Conservation (phyloP, 2,797 vertebrate genomes). For the Chelidonichthys spinosus region DNA sequence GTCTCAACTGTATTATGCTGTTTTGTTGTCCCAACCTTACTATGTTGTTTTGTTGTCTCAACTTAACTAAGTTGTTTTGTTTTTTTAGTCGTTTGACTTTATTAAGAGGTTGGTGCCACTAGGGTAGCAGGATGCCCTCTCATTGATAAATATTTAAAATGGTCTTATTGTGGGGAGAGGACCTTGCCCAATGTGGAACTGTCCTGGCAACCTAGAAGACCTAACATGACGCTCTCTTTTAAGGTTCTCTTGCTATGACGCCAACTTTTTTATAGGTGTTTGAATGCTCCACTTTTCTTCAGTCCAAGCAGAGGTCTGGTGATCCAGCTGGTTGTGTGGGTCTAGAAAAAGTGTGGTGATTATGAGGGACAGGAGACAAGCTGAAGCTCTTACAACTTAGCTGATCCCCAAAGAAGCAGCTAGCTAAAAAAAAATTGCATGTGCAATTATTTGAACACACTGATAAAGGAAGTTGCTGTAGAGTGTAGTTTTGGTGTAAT, state of each 20-base stretch:
- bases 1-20: too few species aligned
- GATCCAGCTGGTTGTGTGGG: not conserved
- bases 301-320: not conserved
- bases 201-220: not conserved
- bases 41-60: too few species aligned
- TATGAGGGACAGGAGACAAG: conserved; percentile 48
- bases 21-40: too few species aligned
- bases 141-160: not conserved
- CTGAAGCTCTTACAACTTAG: not conserved
- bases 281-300: not conserved
- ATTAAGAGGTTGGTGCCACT: not conserved
- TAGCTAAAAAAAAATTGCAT: too few species aligned
- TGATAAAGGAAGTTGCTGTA: not conserved
- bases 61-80: too few species aligned
- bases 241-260: not conserved
- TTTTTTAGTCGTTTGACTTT: too few species aligned
- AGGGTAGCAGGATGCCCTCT: not conserved
- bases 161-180: not conserved
- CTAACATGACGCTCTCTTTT: not conserved
- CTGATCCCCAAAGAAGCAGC: too few species aligned
- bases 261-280: not conserved
- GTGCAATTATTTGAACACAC: not conserved
- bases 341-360: conserved; percentile 16
- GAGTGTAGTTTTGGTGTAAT: not conserved
- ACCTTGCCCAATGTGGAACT: not conserved